A percentile compares a stretch with the other conserved stretches of the same genome.
Conservation (phyloP, 2,797 vertebrate genomes). For the Taeniopygia guttata region DNA sequence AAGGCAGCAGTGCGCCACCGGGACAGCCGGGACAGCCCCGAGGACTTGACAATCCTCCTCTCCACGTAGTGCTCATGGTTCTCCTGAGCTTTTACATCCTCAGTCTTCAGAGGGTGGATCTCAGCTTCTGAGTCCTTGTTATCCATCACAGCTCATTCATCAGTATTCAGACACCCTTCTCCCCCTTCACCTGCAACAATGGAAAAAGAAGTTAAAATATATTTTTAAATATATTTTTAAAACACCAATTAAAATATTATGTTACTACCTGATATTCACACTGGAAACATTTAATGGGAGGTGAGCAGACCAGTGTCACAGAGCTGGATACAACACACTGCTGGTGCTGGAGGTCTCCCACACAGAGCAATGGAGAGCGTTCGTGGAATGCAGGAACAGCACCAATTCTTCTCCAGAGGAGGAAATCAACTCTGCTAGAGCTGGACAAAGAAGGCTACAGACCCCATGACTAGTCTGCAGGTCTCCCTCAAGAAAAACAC, state of each 20-base stretch:
- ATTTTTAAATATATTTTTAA: not conserved
- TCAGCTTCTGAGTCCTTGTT: conserved; percentile 79
- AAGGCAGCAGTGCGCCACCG: conserved; percentile 87
- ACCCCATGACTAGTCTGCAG: not conserved
- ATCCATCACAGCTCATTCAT: conserved; percentile 71
- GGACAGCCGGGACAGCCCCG: conserved; percentile 74
- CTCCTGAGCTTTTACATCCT: conserved; percentile 70
- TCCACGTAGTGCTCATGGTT: conserved; percentile 42
- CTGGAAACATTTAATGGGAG: not conserved
- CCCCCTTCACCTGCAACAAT: not conserved
- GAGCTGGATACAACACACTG: not conserved
- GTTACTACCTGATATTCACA: not conserved
- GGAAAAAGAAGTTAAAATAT: not conserved
- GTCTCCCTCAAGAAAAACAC: not conserved
- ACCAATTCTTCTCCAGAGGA: not conserved
- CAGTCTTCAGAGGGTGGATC: conserved; percentile 84
- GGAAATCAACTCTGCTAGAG: not conserved
- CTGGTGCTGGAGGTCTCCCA: not conserved
- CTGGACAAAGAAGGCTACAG: not conserved
- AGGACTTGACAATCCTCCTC: conserved; percentile 63
- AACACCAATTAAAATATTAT: not conserved
- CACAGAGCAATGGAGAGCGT: not conserved
- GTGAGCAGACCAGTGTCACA: not conserved
- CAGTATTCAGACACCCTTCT: not conserved
- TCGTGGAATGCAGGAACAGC: not conserved